Conservation (phyloP, 2,888 invertebrate species). For the Gastrophysa polygoni region DNA sequence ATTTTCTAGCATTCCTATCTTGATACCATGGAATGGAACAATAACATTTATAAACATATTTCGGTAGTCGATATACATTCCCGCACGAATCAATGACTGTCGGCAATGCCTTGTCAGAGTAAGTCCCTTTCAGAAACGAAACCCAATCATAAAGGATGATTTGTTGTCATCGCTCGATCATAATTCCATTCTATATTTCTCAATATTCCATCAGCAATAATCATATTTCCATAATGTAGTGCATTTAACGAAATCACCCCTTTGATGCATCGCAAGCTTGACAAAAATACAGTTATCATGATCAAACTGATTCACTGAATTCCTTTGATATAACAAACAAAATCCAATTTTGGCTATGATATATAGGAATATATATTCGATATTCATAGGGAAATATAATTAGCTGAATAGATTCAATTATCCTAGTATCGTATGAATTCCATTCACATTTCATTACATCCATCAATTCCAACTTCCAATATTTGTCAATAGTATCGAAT, state of each 20-base stretch:
- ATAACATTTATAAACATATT: no score
- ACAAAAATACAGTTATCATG: neutral
- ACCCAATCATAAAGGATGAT: no score
- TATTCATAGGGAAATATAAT: conserved; percentile 27
- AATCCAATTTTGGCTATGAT: neutral
- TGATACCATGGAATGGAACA: no score
- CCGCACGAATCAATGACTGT: no score
- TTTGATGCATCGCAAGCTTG: no score
- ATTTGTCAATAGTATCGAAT: neutral
- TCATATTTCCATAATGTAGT: neutral
- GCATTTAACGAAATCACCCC: neutral
- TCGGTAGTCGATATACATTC: no score
- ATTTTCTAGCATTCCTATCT: no score
- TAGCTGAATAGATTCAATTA: conserved; percentile 31
- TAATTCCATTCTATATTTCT: neutral
- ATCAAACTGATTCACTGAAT: neutral
- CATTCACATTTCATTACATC: conserved; percentile 12
- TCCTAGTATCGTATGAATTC: conserved; percentile 15
- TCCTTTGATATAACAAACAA: neutral
- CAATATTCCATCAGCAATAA: neutral
- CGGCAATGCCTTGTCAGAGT: no score
- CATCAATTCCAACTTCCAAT: neutral
- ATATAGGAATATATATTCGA: conserved; percentile 9
- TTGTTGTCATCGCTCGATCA: no score
- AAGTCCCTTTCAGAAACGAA: no score